These are phyloP conservation scores for Sycophila sp. DNA, from an alignment of 1,140 invertebrate genomes.

Conservation along the genomic window DNA sequence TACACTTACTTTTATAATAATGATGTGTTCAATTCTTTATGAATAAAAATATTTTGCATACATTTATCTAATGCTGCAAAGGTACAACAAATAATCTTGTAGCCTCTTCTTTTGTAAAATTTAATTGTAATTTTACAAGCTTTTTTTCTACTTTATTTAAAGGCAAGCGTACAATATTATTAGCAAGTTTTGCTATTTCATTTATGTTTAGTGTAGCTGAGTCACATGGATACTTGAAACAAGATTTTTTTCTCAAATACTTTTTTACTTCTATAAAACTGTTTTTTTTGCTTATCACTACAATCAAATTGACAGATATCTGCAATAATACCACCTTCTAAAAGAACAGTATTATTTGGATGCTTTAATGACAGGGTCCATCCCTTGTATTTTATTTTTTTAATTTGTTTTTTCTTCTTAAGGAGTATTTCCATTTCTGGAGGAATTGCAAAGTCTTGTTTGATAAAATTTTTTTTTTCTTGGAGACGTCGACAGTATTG, in stretches of 20 bases:
- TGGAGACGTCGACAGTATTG: background rate
- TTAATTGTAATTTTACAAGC: background rate
- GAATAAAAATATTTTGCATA: too few species aligned
- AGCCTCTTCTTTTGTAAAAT: background rate
- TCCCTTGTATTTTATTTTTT: background rate
- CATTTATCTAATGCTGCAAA: background rate
- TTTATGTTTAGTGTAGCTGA: background rate
- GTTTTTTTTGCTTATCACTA: background rate
- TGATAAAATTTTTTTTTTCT: background rate
- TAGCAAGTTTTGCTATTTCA: background rate
- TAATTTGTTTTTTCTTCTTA: background rate
- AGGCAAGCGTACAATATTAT: background rate
- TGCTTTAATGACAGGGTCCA: background rate
- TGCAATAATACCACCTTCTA: background rate
- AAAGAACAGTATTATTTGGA: background rate
- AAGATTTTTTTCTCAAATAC: background rate
- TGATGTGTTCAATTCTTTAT: too few species aligned
- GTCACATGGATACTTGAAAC: background rate
- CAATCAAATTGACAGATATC: background rate
- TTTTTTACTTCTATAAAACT: background rate
- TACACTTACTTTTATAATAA: too few species aligned
- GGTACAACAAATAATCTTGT: background rate
- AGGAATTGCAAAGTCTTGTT: background rate
- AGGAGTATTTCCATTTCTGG: background rate
- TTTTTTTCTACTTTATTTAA: background rate